Conservation (phyloP, 2,888 invertebrate genomes). For the Epistrophella euchroma region DNA sequence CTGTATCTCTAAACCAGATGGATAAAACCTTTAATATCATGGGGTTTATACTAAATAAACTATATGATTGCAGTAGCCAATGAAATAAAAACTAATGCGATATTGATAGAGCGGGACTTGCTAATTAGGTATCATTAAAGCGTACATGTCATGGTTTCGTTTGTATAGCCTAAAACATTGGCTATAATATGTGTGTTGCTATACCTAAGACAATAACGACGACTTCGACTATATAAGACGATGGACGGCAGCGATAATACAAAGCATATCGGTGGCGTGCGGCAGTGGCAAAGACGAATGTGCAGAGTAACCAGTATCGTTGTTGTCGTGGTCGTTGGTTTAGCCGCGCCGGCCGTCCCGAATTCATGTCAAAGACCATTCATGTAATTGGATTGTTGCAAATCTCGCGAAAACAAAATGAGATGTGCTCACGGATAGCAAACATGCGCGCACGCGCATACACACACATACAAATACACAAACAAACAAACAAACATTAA, state of each 20-base stretch:
- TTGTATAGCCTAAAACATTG: constrained; percentile 58
- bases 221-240: constrained; percentile 16
- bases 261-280: constrained; percentile 46
- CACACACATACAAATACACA: constrained; percentile 9
- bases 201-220: neutral
- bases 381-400: constrained; percentile 76
- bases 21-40: neutral
- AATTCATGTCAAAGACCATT: constrained; percentile 75
- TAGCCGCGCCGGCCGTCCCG: constrained; percentile 7
- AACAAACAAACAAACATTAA: constrained; percentile 6
- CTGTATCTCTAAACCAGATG: neutral
- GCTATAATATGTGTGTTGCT: constrained; percentile 42
- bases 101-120: constrained; percentile 69
- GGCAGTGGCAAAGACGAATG: constrained; percentile 62
- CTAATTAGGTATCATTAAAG: constrained; percentile 76
- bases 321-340: constrained; percentile 2
- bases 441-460: constrained; percentile 74
- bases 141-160: constrained; percentile 72
- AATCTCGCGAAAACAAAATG: constrained; percentile 76
- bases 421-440: constrained; percentile 76
- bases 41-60: neutral
- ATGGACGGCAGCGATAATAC: constrained; percentile 49
- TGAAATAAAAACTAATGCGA: constrained; percentile 67
- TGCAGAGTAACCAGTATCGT: constrained; percentile 18
- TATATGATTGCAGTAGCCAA: constrained; percentile 19